phyloP scores from a whole-genome alignment of 2,888 invertebrate genomes.

The Micropterix aruncella region DNA sequence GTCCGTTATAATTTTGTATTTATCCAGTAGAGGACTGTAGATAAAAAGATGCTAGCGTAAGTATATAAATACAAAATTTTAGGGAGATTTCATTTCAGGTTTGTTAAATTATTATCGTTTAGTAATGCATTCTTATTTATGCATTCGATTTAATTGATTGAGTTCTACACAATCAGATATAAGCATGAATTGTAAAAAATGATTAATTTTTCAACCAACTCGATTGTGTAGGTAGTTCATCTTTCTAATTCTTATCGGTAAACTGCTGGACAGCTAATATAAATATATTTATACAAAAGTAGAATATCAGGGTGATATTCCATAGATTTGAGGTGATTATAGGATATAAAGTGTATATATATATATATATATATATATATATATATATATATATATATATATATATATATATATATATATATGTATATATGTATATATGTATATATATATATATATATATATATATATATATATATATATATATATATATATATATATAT shows the following conservation, averaged over 20 bases:
- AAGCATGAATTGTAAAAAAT: too few relatives aligned
- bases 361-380: slow-evolving; percentile 1
- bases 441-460: background rate
- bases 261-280: background rate
- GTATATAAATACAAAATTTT: slow-evolving; percentile 41
- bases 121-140: background rate
- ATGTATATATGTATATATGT: background rate
- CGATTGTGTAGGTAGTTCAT: background rate
- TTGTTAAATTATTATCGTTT: background rate
- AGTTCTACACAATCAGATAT: too few relatives aligned
- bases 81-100: too few relatives aligned
- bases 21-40: slow-evolving; percentile 43
- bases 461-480: background rate
- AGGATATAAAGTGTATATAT: background rate
- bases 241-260: background rate
- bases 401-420: background rate
- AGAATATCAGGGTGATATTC: background rate
- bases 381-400: background rate
- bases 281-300: slow-evolving; percentile 1
- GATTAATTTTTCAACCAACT: background rate
- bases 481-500: background rate
- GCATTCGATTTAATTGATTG: too few relatives aligned
- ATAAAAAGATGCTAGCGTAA: slow-evolving; percentile 31
- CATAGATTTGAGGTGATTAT: background rate
- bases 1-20: slow-evolving; percentile 41